A percentile compares a stretch with the other conserved stretches of the same genome.
phyloP scores from a whole-genome alignment of 2,797 vertebrate species.

The Catostomus latipinnis region DNA sequence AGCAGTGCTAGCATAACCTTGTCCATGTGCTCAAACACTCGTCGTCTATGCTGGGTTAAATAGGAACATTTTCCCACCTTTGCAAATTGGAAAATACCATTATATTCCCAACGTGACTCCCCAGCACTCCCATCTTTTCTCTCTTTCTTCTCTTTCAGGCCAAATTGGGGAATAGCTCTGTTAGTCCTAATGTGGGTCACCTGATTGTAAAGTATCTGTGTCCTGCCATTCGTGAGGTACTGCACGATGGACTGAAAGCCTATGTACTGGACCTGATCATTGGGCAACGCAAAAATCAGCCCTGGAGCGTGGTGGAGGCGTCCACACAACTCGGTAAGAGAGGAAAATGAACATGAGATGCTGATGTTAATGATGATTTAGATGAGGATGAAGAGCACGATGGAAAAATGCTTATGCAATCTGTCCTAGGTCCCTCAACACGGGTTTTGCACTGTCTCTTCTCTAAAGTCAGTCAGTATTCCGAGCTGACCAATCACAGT shows the following conservation, averaged over 20 bases:
- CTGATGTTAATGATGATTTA: background rate
- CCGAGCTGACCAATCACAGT: conserved; percentile 88
- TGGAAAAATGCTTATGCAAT: background rate
- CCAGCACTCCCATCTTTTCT: background rate
- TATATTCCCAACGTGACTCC: background rate
- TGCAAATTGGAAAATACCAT: no score
- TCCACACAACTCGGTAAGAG: conserved; percentile 91
- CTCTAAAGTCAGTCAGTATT: conserved; percentile 91
- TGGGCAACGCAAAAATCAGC: conserved; percentile 90
- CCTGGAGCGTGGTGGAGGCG: conserved; percentile 94
- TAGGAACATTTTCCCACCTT: no score
- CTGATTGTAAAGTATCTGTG: conserved; percentile 96
- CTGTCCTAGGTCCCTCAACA: conserved; percentile 89
- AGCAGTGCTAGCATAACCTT: no score
- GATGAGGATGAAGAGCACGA: conserved; percentile 37
- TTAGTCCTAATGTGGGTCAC: conserved; percentile 96
- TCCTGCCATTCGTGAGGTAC: conserved; percentile 87
- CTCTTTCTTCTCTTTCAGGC: conserved; percentile 75
- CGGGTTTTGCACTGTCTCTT: conserved; percentile 88
- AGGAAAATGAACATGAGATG: background rate
- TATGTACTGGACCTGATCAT: conserved; percentile 93
- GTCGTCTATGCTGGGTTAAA: no score
- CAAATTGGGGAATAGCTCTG: conserved; percentile 95
- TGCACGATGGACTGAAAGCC: conserved; percentile 91
- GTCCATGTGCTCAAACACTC: no score